Evolutionary conservation across 2,113 vertebrate genomes (phyloP).

Genomic region (Microtus richardsoni): DNA sequence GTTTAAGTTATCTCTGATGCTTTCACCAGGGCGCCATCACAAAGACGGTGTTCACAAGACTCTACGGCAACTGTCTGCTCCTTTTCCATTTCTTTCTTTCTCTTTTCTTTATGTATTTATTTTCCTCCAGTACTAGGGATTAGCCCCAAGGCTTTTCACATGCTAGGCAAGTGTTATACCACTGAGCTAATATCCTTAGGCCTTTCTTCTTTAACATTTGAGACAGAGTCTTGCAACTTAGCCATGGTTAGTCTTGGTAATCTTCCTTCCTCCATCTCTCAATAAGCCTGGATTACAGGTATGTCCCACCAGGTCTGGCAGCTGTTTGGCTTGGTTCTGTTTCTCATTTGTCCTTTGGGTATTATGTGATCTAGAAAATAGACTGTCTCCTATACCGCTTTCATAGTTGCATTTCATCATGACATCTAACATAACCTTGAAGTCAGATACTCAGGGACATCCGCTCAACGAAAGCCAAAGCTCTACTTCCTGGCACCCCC

Average conservation of each 20-base stretch:
- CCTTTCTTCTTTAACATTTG: background rate
- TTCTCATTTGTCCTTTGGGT: rapidly evolving
- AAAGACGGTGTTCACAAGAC: background rate
- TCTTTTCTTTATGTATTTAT: background rate
- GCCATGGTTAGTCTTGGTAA: background rate
- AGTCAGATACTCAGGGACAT: background rate
- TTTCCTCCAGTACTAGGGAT: background rate
- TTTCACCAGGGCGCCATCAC: background rate
- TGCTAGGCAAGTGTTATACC: background rate
- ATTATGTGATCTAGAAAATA: too few species aligned
- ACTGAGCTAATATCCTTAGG: background rate
- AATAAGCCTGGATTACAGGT: background rate
- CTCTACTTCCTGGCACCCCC: background rate
- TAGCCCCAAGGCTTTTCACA: background rate
- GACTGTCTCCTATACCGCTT: rapidly evolving
- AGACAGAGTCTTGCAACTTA: background rate
- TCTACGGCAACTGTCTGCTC: background rate
- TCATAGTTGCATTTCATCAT: background rate
- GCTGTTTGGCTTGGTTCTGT: background rate
- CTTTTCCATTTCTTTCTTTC: background rate
- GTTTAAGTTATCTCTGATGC: too few species aligned
- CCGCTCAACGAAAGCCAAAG: background rate
- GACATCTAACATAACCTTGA: background rate
- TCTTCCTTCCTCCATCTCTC: background rate
- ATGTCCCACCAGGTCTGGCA: background rate